Conservation (phyloP, 37 sponge, comb jelly and placozoan genomes). For the Theonella swinhoei region DNA sequence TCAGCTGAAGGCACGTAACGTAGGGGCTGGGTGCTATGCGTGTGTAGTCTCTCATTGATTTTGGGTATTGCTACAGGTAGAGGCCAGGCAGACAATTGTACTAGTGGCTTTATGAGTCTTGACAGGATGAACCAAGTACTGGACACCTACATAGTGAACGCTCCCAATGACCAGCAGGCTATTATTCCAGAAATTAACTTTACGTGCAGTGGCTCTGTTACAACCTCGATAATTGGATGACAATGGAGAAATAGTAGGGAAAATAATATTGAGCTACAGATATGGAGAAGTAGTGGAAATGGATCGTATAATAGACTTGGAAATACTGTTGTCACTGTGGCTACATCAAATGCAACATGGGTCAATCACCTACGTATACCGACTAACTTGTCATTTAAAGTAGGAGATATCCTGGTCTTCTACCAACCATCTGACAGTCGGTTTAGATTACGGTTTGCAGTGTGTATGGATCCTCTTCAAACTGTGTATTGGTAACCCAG, state of each 20-base stretch:
- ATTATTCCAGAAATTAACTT: not conserved
- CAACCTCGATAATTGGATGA: not conserved
- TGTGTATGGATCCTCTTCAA: too few species aligned
- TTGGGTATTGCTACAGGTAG: too few species aligned
- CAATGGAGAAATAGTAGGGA: not conserved
- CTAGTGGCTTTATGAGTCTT: not conserved
- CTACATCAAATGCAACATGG: not conserved
- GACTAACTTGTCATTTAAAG: not conserved
- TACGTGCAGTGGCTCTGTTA: constrained; percentile 1
- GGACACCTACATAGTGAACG: not conserved
- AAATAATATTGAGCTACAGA: not conserved
- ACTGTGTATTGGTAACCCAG: too few species aligned
- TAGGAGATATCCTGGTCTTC: not conserved
- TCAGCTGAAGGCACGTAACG: too few species aligned
- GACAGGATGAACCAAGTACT: not conserved
- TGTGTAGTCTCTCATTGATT: too few species aligned
- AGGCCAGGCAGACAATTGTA: too few species aligned
- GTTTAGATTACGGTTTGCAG: not conserved
- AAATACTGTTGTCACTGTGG: not conserved
- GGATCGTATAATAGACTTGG: not conserved
- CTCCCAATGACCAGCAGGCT: not conserved
- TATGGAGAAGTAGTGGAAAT: not conserved
- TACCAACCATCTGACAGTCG: not conserved
- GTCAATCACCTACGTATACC: not conserved
- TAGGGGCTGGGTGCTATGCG: too few species aligned